Evolutionary conservation across 1,140 invertebrate genomes (phyloP).

Genomic region (Drosophila nigrodunni): DNA sequence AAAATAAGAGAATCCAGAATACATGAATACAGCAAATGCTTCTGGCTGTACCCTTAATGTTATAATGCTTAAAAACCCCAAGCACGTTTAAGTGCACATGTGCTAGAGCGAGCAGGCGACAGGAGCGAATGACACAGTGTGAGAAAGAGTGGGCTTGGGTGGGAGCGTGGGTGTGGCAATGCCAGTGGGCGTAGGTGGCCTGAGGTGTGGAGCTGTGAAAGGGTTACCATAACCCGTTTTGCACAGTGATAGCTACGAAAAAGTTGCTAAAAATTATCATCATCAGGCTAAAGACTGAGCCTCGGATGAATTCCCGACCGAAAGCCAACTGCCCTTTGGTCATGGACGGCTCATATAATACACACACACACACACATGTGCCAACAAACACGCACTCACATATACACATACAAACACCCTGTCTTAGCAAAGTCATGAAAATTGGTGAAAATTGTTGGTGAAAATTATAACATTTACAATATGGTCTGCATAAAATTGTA

Average conservation of each 20-base stretch:
- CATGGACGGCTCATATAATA: constrained; percentile 1
- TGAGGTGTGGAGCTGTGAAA: too few species aligned
- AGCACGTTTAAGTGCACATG: constrained; percentile 75
- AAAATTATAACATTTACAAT: constrained; percentile 83
- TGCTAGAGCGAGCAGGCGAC: constrained; percentile 15
- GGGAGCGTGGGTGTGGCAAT: neutral
- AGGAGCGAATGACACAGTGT: neutral
- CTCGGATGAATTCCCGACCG: constrained; percentile 7
- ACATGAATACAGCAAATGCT: constrained; percentile 46
- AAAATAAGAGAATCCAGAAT: constrained; percentile 8
- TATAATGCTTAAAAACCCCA: constrained; percentile 71
- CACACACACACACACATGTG: neutral
- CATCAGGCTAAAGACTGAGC: constrained; percentile 29
- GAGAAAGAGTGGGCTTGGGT: neutral
- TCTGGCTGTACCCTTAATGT: constrained; percentile 59
- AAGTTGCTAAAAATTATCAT: constrained; percentile 82
- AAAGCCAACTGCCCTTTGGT: constrained; percentile 35
- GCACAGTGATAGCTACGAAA: constrained; percentile 36
- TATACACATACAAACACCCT: neutral
- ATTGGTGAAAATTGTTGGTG: constrained; percentile 72
- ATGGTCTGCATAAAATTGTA: constrained; percentile 78
- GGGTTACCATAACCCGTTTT: constrained; percentile 6
- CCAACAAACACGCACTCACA: neutral
- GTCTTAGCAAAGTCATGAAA: constrained; percentile 17
- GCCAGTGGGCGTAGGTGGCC: neutral